A percentile compares a stretch with the other conserved stretches of the same genome.
Evolutionary conservation across 2,113 vertebrate genomes (phyloP).

Genomic region (Perca fluviatilis): DNA sequence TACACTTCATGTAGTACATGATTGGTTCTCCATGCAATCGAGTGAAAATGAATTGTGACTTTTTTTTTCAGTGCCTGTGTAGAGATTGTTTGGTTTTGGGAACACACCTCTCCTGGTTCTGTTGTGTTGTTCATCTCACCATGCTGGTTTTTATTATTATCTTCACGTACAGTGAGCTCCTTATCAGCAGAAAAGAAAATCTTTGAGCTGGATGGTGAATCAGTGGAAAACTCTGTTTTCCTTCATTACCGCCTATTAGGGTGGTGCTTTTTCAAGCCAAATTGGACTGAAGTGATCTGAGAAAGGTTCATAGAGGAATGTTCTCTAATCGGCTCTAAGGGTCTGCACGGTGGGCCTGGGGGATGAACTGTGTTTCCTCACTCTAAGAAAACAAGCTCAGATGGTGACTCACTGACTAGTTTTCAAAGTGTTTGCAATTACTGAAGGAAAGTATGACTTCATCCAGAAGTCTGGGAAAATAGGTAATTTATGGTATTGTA

Average conservation of each 20-base stretch:
- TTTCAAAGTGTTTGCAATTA: slow-evolving; percentile 45
- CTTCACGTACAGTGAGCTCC: slow-evolving; percentile 35
- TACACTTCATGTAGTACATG: neutral
- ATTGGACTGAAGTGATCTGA: slow-evolving; percentile 71
- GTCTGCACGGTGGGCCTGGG: slow-evolving; percentile 49
- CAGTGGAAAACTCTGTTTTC: slow-evolving; percentile 68
- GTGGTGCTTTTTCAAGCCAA: slow-evolving; percentile 66
- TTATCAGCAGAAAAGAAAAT: slow-evolving; percentile 43
- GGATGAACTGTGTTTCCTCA: slow-evolving; percentile 51
- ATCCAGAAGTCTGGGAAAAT: slow-evolving; percentile 18
- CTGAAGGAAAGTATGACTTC: slow-evolving; percentile 3
- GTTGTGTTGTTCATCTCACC: neutral
- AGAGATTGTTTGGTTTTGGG: slow-evolving; percentile 21
- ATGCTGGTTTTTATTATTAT: slow-evolving; percentile 25
- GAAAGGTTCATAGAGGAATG: slow-evolving; percentile 66
- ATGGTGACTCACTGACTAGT: slow-evolving; percentile 29
- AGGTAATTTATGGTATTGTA: neutral
- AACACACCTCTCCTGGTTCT: neutral
- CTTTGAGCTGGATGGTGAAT: slow-evolving; percentile 49
- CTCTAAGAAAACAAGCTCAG: slow-evolving; percentile 39
- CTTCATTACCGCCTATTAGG: slow-evolving; percentile 74
- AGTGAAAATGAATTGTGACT: slow-evolving; percentile 18
- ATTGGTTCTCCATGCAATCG: neutral
- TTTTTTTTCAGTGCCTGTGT: neutral
- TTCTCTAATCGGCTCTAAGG: slow-evolving; percentile 82